Evolutionary conservation across 2,888 invertebrate species (phyloP), one percentile per base, ranked within the genome.

Genomic region (Zygogramma bicolorata): DNA sequence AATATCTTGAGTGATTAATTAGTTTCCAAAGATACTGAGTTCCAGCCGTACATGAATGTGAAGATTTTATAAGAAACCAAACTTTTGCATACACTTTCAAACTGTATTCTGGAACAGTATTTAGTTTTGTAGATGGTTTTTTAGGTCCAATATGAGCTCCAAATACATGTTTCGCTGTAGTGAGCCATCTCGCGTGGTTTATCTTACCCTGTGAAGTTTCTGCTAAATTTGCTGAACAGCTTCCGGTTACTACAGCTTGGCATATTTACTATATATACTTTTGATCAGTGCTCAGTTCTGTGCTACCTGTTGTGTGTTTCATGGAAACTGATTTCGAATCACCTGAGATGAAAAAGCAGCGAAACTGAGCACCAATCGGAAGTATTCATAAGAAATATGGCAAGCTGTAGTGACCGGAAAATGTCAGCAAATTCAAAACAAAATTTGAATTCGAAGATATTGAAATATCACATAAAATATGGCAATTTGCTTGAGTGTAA

Each of bases 141-240:
- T 65, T 46, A 25, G 75, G 75, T 46, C 59, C 66, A 66, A 80
- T 65, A 68, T 79, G 76, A 27, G 78, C 59, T 29, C 80, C 46
- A 20, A 79, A 67, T 57, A 81, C 75, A 40, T 77, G 49, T 65
- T 79, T 79, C 15, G 80, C 77, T 25, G 70, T 74, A 10, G 78
- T 81, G 8, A 80, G 65, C 79, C 78, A 81, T 38, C 77, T 65
- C 22, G 77, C 74, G 66, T 72, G 76, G 18, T 71, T 62, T 57
- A 76, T 34, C 63, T 71, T 75, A 69, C 75, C 77, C 46, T 77
- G 78, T 15, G 68, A 53, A 72, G 61, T 77, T 34, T 71, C 46
- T 34, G 70, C 68, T 46, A 80, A 53, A 31, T 75, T 62, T 63
- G 49, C 22, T 63, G 74, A 40, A 72, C 63, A 74, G n/a, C 29